Evolutionary conservation across 2,113 vertebrate genomes (phyloP).

Genomic region (Acrocephalus arundinaceus): DNA sequence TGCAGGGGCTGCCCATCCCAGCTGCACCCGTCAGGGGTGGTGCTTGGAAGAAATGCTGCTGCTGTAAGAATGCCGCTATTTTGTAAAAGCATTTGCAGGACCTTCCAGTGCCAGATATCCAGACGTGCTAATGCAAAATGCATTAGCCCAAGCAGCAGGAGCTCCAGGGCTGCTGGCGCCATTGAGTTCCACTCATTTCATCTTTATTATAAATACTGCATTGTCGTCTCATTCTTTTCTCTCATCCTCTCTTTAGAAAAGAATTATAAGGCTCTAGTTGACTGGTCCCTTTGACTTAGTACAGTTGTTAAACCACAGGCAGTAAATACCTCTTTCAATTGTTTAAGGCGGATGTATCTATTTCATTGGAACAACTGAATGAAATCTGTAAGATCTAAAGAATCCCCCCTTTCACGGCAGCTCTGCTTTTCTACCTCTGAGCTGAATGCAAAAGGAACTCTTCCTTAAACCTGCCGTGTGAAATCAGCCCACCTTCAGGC

Average conservation of each 20-base stretch:
- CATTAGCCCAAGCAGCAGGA: constrained; percentile 69
- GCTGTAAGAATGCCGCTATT: constrained; percentile 29
- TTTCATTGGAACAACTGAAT: constrained; percentile 48
- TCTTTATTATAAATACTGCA: constrained; percentile 71
- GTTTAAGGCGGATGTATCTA: constrained; percentile 53
- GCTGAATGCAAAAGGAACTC: neutral
- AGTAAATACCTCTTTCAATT: constrained; percentile 65
- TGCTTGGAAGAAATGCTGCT: neutral
- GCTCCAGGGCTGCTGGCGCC: constrained; percentile 64
- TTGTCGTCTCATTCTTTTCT: constrained; percentile 62
- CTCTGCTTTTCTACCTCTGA: neutral
- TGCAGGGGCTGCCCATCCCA: neutral
- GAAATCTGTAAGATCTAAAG: constrained; percentile 36
- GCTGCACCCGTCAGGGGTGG: neutral
- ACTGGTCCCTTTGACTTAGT: constrained; percentile 64
- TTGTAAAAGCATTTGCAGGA: constrained; percentile 51
- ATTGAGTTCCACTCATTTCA: constrained; percentile 67
- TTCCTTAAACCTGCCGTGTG: neutral
- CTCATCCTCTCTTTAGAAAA: constrained; percentile 60
- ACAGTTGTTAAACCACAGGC: constrained; percentile 67
- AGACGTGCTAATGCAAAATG: constrained; percentile 69
- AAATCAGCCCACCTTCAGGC: neutral
- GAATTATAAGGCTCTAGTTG: constrained; percentile 64
- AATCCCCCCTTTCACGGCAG: neutral
- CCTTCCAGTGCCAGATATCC: constrained; percentile 57